Conservation (phyloP, 2,797 vertebrate species). For the Neosalanx taihuensis region DNA sequence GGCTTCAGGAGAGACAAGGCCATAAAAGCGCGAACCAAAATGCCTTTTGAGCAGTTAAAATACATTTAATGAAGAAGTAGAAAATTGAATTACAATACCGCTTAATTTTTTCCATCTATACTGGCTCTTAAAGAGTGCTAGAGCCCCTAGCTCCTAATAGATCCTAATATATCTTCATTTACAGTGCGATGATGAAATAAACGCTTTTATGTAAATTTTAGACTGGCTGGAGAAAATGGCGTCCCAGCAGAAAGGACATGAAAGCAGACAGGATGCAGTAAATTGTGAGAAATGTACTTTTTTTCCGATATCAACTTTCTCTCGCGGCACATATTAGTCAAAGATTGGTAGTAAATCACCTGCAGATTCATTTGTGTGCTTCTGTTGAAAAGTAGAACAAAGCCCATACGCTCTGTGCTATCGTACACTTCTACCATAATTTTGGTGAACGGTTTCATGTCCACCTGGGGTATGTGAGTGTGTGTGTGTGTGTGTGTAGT, state of each 20-base stretch:
- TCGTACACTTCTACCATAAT: background rate
- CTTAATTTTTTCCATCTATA: constrained; percentile 48
- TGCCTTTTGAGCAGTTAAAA: constrained; percentile 53
- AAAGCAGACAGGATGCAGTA: constrained; percentile 39
- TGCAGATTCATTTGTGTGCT: constrained; percentile 36
- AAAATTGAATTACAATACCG: constrained; percentile 55
- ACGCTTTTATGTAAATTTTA: constrained; percentile 55
- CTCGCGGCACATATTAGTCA: constrained; percentile 41
- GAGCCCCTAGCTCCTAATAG: constrained; percentile 38
- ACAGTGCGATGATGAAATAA: constrained; percentile 53
- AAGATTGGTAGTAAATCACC: constrained; percentile 48
- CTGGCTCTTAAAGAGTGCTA: constrained; percentile 40
- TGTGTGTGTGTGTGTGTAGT: background rate
- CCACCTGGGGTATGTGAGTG: background rate
- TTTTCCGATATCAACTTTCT: constrained; percentile 51
- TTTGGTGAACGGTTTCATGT: constrained; percentile 11
- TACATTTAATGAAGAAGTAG: constrained; percentile 59
- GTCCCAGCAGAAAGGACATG: constrained; percentile 42
- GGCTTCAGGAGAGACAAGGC: constrained; percentile 46
- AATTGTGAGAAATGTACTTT: constrained; percentile 53
- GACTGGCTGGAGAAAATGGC: constrained; percentile 37
- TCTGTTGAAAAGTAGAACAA: constrained; percentile 20
- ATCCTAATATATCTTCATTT: constrained; percentile 50
- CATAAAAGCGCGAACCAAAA: constrained; percentile 59
- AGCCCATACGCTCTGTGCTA: constrained; percentile 3